A percentile compares a stretch with the other conserved stretches of the same genome.
Conservation (phyloP, 2,888 invertebrate genomes). For the Eristalinus sepulchralis region DNA sequence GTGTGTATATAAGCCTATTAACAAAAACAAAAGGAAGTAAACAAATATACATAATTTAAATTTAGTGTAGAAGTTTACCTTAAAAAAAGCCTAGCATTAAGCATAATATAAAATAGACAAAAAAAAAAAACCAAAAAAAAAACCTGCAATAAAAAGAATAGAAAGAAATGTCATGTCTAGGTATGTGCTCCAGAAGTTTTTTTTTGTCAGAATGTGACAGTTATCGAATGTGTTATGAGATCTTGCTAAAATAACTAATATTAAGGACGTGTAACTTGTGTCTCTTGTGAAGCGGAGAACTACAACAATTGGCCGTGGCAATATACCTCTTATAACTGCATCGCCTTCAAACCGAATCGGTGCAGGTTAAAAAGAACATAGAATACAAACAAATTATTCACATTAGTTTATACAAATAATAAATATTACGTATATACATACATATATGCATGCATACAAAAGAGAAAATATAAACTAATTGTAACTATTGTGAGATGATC, state of each 20-base stretch:
- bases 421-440: neutral
- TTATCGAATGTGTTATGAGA: conserved; percentile 22
- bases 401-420: neutral
- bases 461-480: neutral
- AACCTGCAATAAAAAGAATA: conserved; percentile 28
- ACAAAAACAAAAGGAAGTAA: conserved; percentile 80
- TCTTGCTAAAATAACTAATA: conserved; percentile 13
- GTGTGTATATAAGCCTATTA: conserved; percentile 54
- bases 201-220: conserved; percentile 29
- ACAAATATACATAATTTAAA: conserved; percentile 48
- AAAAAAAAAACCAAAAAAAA: neutral
- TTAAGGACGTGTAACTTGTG: conserved; percentile 29
- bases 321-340: conserved; percentile 61
- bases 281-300: conserved; percentile 1
- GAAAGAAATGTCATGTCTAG: conserved; percentile 23
- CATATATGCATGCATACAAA: conserved; percentile 16
- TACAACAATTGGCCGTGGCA: conserved; percentile 49
- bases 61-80: conserved; percentile 55
- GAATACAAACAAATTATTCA: conserved; percentile 8
- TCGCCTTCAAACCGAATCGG: conserved; percentile 42
- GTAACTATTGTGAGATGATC: conserved; percentile 11
- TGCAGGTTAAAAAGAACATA: conserved; percentile 35
- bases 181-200: conserved; percentile 32
- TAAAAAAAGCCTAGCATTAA: conserved; percentile 53
- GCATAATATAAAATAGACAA: neutral